Conservation (phyloP, 2,113 vertebrate genomes). For the Cromileptes altivelis region DNA sequence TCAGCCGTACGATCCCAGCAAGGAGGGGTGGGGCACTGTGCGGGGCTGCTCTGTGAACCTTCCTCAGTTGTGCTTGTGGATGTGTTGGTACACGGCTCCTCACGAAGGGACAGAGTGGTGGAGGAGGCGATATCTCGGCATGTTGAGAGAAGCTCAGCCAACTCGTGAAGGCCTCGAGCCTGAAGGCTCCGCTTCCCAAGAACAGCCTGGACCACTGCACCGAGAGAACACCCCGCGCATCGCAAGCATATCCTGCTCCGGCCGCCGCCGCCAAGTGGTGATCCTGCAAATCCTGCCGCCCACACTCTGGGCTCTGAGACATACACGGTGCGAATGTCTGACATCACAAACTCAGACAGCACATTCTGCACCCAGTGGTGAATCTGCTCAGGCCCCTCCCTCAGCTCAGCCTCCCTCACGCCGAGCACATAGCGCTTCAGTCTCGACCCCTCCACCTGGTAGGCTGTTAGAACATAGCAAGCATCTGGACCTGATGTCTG, state of each 20-base stretch:
- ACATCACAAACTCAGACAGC: constrained; percentile 98
- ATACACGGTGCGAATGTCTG: constrained; percentile 95
- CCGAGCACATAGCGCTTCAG: constrained; percentile 96
- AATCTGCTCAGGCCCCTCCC: constrained; percentile 93
- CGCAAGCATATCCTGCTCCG: constrained; percentile 93
- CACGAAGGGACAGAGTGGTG: constrained; percentile 88
- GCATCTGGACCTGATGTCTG: constrained; percentile 92
- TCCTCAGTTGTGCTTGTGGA: constrained; percentile 77
- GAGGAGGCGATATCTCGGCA: constrained; percentile 93
- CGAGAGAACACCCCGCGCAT: constrained; percentile 95
- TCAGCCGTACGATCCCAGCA: constrained; percentile 97
- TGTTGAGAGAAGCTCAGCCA: constrained; percentile 93
- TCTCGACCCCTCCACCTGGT: constrained; percentile 94
- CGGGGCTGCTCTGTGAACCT: constrained; percentile 67
- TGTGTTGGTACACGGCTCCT: constrained; percentile 84
- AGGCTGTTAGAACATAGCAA: constrained; percentile 95
- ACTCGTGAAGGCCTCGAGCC: constrained; percentile 95
- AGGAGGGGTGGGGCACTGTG: constrained; percentile 88
- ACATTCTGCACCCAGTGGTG: constrained; percentile 99
- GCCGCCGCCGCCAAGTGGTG: constrained; percentile 87
- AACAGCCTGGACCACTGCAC: constrained; percentile 94
- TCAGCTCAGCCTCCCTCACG: constrained; percentile 91
- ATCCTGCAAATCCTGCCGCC: constrained; percentile 84
- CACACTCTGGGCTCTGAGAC: constrained; percentile 93
- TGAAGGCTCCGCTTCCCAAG: constrained; percentile 96